These are phyloP conservation scores for Adelges cooleyi DNA, from an alignment of 1,140 invertebrate genomes.

Conservation along the genomic window DNA sequence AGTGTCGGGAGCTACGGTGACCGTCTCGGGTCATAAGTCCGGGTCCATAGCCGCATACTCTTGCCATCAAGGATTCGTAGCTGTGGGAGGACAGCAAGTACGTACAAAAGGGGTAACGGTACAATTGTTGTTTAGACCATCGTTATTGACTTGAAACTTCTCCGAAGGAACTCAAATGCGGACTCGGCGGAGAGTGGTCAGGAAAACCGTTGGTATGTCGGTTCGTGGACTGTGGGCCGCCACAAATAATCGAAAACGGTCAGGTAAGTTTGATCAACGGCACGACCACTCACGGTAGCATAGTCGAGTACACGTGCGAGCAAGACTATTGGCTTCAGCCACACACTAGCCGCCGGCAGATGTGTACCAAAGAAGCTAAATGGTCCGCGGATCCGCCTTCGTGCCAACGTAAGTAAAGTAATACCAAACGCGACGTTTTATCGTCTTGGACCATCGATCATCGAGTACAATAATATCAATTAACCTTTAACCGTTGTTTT, in stretches of 20 bases:
- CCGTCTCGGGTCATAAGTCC: constrained; percentile 53
- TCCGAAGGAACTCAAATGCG: constrained; percentile 58
- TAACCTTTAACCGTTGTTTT: too few species aligned
- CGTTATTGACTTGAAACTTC: neutral
- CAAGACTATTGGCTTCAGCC: constrained; percentile 72
- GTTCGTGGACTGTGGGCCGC: constrained; percentile 78
- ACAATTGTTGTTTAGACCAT: neutral
- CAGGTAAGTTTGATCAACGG: constrained; percentile 56
- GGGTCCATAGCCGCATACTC: constrained; percentile 66
- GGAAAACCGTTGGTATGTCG: constrained; percentile 65
- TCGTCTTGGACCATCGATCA: too few species aligned
- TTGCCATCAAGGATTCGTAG: constrained; percentile 70
- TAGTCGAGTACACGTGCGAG: constrained; percentile 65
- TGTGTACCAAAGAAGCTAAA: constrained; percentile 67
- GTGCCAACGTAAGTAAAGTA: constrained; percentile 76
- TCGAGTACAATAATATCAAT: too few species aligned
- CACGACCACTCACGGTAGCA: constrained; percentile 64
- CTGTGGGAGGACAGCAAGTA: constrained; percentile 63
- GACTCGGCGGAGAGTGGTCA: constrained; percentile 68
- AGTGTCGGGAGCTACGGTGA: constrained; percentile 59
- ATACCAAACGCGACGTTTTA: too few species aligned
- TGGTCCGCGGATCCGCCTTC: constrained; percentile 75
- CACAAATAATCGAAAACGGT: constrained; percentile 64
- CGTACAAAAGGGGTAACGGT: constrained; percentile 37
- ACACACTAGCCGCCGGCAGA: constrained; percentile 46